Base-by-base conservation (phyloP, 1,140 invertebrate species). In the Eriosoma lanigerum region DNA sequence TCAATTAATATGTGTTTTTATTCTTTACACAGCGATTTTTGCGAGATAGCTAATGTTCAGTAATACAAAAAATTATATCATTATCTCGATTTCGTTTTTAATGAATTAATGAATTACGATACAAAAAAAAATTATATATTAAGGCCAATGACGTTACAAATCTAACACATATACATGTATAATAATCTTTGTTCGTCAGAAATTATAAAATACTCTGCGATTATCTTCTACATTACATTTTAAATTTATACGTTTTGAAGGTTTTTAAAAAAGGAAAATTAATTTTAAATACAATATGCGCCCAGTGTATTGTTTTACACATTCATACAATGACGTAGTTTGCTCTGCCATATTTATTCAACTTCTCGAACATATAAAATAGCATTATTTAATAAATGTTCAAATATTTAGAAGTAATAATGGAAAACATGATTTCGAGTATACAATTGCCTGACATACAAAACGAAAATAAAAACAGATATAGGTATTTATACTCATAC, bases 61-160 rank as follows among this genome's bases (percentile, higher is more conserved):
- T 48, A 12, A 48, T 38, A 38, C 4, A 68, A 9, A 68, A 21
- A 13, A 24, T 13, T 44, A 21, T 17, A 62, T 44, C 3, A 15
- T 13, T 46, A 46, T 17, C 21, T 68, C 64, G 21, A 68, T 68
- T 48, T 24, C 8, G 46, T 10, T 68, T 46, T 2, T 48, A 26
- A 24, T 9, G 0, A 17, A 0, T 68, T 17, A 24, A 15, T 26
- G 21, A 68, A 68, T 68, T 17, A 46, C 1, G n/a, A n/a, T 38
- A 24, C 13, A 48, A 46, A 68, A 68, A 21, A 62, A 29, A 19
- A 19, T 24, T 64, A 66, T 48, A 26, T 24, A 48, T 48, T 68
- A 48, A 68, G 21, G 66, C 44, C 66, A 68, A 68, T 68, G 66
- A 68, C 66, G 64, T 19, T 68, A 68, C 6, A 24, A 17, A 48